Base-by-base conservation (phyloP, 1,140 invertebrate genomes). In the Aporrectodea caliginosa region DNA sequence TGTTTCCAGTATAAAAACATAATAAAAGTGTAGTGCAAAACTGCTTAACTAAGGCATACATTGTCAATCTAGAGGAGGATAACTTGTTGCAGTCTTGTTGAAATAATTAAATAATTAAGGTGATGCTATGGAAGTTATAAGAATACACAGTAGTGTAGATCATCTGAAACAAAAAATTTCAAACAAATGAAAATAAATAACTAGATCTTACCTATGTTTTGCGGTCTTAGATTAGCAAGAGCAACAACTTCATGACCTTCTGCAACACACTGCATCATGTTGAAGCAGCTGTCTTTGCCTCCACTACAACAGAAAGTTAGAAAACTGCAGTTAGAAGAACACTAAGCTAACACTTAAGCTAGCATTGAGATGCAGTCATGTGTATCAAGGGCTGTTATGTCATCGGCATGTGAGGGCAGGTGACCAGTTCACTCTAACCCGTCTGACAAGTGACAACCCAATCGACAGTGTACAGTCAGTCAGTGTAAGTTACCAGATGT, bases 251-350 rank as follows among this genome's bases (percentile, higher is more conserved):
- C 92, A 90, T 99, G 98, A 43, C 97, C 97, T 86, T 95, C 94
- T 84, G 93, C 93, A 83, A 98, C 92, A 90, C 97, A 99, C 90
- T 98, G 94, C 93, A 98, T 93, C 93, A 99, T 95, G 88, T 98
- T 99, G 89, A 94, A 99, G 89, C 94, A 97, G 90, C 97, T 98
- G 90, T 99, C 98, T 90, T 99, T 99, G 80, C 98, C 98, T 84
- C 98, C 98, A 90, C 96, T 98, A 83, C n/a, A 58, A 22, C 43
- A 58, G 6, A 58, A 22, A 58, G 22, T 12, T 22, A 58, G 22
- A 58, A 58, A 22, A 6, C 6, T 58, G 6, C 43, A 58, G 22
- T 12, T 58, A 58, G 22, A 6, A 22, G 22, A 58, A 22, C 6
- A 22, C 43, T 12, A 58, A 58, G 6, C 6, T 12, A 6, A 58